Evolutionary conservation across 2,797 vertebrate genomes (phyloP).

Genomic region (Iguana delicatissima): DNA sequence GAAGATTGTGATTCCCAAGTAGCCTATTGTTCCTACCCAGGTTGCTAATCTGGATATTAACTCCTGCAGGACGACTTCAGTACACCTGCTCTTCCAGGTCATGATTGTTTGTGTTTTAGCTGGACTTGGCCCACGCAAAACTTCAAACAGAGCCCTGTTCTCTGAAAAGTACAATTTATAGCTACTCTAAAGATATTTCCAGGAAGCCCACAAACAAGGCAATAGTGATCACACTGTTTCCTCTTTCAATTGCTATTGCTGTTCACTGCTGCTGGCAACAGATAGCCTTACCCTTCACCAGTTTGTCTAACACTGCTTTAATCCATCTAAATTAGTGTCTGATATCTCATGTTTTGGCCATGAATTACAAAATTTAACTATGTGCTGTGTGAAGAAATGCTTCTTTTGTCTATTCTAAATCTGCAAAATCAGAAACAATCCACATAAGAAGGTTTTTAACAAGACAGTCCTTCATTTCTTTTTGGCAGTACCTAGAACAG

Average conservation of each 20-base stretch:
- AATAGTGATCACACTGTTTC: background rate
- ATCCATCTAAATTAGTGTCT: background rate
- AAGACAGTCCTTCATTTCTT: background rate
- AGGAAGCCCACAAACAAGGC: background rate
- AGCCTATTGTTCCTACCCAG: too few relatives aligned
- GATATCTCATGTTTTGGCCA: background rate
- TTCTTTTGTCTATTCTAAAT: background rate
- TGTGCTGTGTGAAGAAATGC: background rate
- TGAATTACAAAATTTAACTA: background rate
- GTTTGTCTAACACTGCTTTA: too few relatives aligned
- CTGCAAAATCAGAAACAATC: slow-evolving; percentile 24
- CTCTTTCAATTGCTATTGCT: background rate
- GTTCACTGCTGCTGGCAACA: background rate
- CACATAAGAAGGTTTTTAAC: slow-evolving; percentile 12
- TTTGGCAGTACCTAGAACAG: background rate
- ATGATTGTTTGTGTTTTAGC: too few relatives aligned
- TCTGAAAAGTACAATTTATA: too few relatives aligned
- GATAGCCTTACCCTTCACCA: background rate
- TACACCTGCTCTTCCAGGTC: too few relatives aligned
- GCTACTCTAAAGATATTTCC: background rate
- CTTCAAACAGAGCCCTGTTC: too few relatives aligned
- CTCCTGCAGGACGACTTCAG: too few relatives aligned
- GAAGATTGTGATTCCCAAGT: too few relatives aligned
- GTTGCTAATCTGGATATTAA: too few relatives aligned
- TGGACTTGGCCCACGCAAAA: too few relatives aligned